Evolutionary conservation across 1,140 invertebrate species (phyloP).

Genomic region (Drosophila orosa): DNA sequence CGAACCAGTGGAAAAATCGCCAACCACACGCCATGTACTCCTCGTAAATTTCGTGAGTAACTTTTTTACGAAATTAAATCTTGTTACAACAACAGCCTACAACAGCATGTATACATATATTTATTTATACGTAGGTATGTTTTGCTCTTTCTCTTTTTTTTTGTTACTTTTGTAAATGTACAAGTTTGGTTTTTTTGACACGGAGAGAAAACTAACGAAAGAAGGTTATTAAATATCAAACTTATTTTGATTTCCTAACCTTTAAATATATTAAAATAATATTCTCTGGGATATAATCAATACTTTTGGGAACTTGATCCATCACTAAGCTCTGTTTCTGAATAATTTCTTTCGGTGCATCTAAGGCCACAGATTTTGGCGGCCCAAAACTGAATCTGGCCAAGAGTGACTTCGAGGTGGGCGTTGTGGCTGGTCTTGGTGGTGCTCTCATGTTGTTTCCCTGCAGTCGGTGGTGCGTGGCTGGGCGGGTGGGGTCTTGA

Average conservation of each 20-base stretch:
- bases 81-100: slow-evolving; percentile 73
- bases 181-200: slow-evolving; percentile 39
- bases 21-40: slow-evolving; percentile 80
- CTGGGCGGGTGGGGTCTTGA: slow-evolving; percentile 40
- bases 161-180: slow-evolving; percentile 17
- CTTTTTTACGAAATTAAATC: slow-evolving; percentile 83
- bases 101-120: slow-evolving; percentile 37
- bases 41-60: slow-evolving; percentile 81
- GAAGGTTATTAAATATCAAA: background rate
- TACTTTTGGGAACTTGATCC: background rate
- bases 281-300: background rate
- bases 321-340: background rate
- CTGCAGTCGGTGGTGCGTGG: slow-evolving; percentile 6
- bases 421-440: slow-evolving; percentile 31
- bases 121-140: slow-evolving; percentile 41
- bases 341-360: slow-evolving; percentile 23
- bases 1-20: slow-evolving; percentile 58
- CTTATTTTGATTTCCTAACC: background rate
- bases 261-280: background rate
- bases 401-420: slow-evolving; percentile 49
- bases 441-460: background rate
- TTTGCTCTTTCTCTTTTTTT: slow-evolving; percentile 1
- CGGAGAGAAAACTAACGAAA: background rate
- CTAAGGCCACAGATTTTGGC: slow-evolving; percentile 61
- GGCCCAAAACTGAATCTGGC: slow-evolving; percentile 65